Evolutionary conservation across 1,140 invertebrate genomes (phyloP).

Genomic region (Meloidogyne hapla): DNA sequence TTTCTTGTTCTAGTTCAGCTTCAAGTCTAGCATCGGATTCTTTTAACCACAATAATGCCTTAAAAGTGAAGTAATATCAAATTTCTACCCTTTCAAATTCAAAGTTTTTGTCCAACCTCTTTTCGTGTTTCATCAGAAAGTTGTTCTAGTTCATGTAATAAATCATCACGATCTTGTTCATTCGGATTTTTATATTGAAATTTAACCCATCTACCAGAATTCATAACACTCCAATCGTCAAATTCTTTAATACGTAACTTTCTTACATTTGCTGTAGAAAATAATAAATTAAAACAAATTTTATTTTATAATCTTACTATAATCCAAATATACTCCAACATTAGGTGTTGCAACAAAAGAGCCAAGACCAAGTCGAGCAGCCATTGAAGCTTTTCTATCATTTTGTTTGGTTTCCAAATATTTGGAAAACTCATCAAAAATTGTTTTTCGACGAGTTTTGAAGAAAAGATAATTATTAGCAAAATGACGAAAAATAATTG

Average conservation of each 20-base stretch:
- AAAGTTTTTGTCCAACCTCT: slow-evolving; percentile 34
- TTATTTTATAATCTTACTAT: slow-evolving; percentile 33
- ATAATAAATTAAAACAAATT: slow-evolving; percentile 19
- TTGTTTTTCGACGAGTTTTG: slow-evolving; percentile 27
- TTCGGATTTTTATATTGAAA: slow-evolving; percentile 40
- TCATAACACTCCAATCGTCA: slow-evolving; percentile 37
- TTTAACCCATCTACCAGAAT: slow-evolving; percentile 35
- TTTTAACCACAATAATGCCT: slow-evolving; percentile 23
- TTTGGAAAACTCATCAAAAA: slow-evolving; percentile 20
- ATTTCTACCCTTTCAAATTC: too few relatives aligned
- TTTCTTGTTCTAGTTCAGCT: slow-evolving; percentile 27
- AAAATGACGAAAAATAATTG: slow-evolving; percentile 24
- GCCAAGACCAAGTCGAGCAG: slow-evolving; percentile 29
- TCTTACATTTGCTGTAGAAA: slow-evolving; percentile 25
- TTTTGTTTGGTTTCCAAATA: slow-evolving; percentile 27
- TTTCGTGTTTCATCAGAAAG: slow-evolving; percentile 29
- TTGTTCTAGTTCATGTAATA: slow-evolving; percentile 30
- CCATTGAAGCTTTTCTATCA: slow-evolving; percentile 7
- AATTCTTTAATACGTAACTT: slow-evolving; percentile 33
- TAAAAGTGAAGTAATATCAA: not conserved
- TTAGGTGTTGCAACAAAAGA: slow-evolving; percentile 32
- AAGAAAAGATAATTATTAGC: slow-evolving; percentile 31
- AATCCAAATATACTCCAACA: slow-evolving; percentile 13
- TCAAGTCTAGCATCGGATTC: slow-evolving; percentile 30
- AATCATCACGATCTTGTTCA: slow-evolving; percentile 45